phyloP scores from a whole-genome alignment of 1,140 invertebrate species.

The Pectinophora gossypiella region DNA sequence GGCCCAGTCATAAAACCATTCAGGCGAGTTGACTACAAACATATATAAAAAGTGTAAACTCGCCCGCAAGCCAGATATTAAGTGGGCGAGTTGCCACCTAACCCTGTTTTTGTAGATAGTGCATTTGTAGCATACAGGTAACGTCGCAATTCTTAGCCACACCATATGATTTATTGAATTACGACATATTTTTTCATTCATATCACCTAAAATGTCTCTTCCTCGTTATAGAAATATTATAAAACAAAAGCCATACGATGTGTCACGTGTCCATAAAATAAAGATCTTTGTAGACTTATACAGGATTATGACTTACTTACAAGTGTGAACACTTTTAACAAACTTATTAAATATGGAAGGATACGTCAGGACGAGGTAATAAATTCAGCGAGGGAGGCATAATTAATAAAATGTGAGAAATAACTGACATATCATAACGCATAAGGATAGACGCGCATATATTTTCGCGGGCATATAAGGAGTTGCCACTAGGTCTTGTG shows the following conservation, averaged over 20 bases:
- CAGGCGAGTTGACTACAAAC: too few species aligned
- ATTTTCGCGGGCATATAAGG: conserved; percentile 50
- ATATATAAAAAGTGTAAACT: too few species aligned
- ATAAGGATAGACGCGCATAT: conserved; percentile 25
- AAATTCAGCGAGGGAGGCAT: conserved; percentile 21
- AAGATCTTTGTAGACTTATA: neutral
- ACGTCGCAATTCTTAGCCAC: too few species aligned
- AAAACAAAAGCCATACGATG: neutral
- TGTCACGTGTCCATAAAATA: neutral
- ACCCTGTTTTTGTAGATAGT: too few species aligned
- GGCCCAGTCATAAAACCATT: too few species aligned
- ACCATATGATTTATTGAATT: too few species aligned
- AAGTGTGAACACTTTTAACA: conserved; percentile 23
- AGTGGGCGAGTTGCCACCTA: too few species aligned
- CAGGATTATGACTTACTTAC: conserved; percentile 16
- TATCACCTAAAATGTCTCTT: too few species aligned
- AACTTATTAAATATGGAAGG: conserved; percentile 11
- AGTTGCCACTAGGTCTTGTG: conserved; percentile 20
- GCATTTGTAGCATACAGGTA: too few species aligned
- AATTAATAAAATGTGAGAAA: conserved; percentile 61
- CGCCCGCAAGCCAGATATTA: too few species aligned
- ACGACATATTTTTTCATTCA: too few species aligned
- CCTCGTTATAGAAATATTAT: neutral
- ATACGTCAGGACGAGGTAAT: conserved; percentile 16
- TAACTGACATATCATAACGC: conserved; percentile 52